Percentiles rank a stretch among this genome's conserved stretches.
Conservation (phyloP, 2,797 vertebrate species). For the Todus mexicanus region DNA sequence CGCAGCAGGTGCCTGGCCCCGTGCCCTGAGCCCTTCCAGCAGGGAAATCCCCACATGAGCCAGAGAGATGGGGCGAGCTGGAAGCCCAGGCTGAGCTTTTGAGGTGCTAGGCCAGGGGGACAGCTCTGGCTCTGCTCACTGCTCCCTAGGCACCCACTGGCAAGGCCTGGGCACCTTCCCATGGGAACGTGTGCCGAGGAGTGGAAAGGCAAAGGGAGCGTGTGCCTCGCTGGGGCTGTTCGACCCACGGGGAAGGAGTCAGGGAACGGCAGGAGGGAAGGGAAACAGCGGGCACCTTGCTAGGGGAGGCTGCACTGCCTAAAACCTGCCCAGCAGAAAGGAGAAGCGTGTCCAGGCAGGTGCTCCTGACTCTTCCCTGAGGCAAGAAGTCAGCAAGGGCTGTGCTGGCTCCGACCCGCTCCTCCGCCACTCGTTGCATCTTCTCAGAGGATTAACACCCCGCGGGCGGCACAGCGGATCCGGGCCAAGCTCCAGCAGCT, state of each 20-base stretch:
- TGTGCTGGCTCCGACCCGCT: not conserved
- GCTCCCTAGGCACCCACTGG: rapidly evolving
- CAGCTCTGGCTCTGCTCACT: rapidly evolving
- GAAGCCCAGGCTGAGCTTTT: not conserved
- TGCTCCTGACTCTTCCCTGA: not conserved
- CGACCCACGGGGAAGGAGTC: not conserved
- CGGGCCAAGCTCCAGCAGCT: not conserved
- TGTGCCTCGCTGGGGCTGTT: too few species aligned
- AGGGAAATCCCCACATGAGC: not conserved
- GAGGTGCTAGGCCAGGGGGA: rapidly evolving
- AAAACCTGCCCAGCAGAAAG: not conserved
- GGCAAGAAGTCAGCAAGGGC: not conserved
- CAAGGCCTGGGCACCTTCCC: not conserved
- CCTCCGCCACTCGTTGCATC: not conserved
- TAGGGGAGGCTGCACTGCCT: not conserved
- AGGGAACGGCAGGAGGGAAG: not conserved
- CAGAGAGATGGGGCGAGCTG: rapidly evolving
- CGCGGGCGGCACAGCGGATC: rapidly evolving
- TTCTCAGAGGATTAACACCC: not conserved
- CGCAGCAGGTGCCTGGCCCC: slow-evolving; percentile 27
- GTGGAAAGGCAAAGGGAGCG: rapidly evolving
- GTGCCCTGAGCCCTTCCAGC: not conserved
- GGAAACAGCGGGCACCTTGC: not conserved
- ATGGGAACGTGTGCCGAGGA: rapidly evolving
- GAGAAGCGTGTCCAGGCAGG: not conserved